Percentiles rank a stretch among this genome's conserved stretches.
Evolutionary conservation across 2,888 invertebrate genomes (phyloP).

Genomic region (Callyntrura guangdongensis): DNA sequence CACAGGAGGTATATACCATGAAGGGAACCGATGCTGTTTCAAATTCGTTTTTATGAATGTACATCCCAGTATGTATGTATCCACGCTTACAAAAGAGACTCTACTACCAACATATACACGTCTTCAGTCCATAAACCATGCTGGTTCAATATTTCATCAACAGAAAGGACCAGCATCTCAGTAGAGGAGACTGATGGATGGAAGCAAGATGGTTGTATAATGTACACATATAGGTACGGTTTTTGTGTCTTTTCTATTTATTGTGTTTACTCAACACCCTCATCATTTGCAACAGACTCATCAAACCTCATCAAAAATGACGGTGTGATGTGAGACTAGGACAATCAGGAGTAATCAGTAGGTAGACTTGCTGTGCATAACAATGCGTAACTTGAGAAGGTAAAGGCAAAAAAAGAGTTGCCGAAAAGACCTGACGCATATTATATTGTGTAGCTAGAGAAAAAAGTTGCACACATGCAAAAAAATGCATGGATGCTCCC

Average conservation of each 20-base stretch:
- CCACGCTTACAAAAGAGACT: no score
- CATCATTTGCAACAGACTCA: not conserved
- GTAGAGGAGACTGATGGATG: not conserved
- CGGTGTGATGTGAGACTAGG: conserved; percentile 3
- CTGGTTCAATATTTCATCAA: not conserved
- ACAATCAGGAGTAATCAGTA: not conserved
- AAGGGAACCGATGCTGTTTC: conserved; percentile 11
- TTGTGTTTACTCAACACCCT: conserved; percentile 1
- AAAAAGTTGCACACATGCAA: conserved; percentile 22
- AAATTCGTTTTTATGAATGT: not conserved
- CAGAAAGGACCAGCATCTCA: not conserved
- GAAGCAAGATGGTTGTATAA: not conserved
- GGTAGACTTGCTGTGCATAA: not conserved
- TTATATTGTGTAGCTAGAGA: not conserved
- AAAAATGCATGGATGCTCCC: not conserved
- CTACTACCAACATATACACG: no score
- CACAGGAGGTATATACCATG: not conserved
- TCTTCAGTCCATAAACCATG: not conserved
- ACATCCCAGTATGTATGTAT: no score
- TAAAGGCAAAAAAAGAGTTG: not conserved
- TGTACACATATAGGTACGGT: not conserved
- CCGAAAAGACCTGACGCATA: not conserved
- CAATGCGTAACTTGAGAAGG: not conserved
- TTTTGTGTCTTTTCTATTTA: not conserved
- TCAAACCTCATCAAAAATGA: conserved; percentile 16